Evolutionary conservation across 1,140 invertebrate genomes (phyloP).

Genomic region (Fopius arisanus): DNA sequence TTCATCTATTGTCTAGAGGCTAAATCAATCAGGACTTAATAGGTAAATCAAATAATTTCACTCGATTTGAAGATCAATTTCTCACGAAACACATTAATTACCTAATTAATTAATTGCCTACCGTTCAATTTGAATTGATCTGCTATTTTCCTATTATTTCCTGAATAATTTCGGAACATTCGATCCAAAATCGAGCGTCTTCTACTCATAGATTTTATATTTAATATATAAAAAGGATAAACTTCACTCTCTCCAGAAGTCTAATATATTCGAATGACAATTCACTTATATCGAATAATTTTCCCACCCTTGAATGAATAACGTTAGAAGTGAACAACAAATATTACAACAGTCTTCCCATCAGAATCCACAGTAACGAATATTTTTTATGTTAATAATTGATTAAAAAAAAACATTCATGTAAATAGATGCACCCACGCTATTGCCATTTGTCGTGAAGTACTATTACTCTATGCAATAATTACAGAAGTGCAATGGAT

Average conservation of each 20-base stretch:
- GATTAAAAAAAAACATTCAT: background rate
- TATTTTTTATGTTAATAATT: background rate
- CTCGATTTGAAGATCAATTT: no score
- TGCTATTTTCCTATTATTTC: background rate
- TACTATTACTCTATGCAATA: background rate
- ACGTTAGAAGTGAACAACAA: conserved; percentile 40
- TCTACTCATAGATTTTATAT: no score
- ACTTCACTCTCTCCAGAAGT: no score
- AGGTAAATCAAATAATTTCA: conserved; percentile 20
- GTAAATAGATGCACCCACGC: background rate
- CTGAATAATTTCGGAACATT: conserved; percentile 30
- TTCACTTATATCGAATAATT: background rate
- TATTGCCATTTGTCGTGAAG: conserved; percentile 3
- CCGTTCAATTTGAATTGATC: no score
- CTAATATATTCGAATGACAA: background rate
- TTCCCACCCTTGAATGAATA: background rate
- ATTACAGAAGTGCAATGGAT: background rate
- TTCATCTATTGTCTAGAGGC: background rate
- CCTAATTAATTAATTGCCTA: no score
- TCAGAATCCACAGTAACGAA: background rate
- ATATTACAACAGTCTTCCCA: conserved; percentile 55
- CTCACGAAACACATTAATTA: no score
- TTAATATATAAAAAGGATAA: no score
- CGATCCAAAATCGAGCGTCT: no score
- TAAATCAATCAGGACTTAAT: background rate